A percentile compares a stretch with the other conserved stretches of the same genome.
Conservation (phyloP, 2,888 invertebrate species). For the Drosophila maculinotata region DNA sequence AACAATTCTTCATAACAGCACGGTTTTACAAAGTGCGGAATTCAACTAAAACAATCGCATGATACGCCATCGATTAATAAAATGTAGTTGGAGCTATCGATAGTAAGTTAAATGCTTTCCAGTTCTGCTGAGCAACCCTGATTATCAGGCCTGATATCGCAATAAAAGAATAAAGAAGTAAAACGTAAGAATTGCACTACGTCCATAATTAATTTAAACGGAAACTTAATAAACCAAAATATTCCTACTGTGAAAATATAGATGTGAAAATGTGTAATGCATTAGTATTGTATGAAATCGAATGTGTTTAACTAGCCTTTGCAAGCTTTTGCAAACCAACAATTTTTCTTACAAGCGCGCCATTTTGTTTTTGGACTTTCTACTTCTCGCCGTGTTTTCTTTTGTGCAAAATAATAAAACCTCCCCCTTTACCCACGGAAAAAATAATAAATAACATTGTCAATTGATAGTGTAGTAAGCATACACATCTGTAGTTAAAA, state of each 20-base stretch:
- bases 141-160: conserved; percentile 38
- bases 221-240: conserved; percentile 35
- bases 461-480: conserved; percentile 6
- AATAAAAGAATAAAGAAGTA: conserved; percentile 66
- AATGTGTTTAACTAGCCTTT: conserved; percentile 10
- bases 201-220: conserved; percentile 50
- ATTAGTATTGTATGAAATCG: conserved; percentile 19
- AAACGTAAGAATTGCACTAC: conserved; percentile 69
- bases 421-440: conserved; percentile 17
- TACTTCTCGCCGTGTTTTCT: conserved; percentile 68
- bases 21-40: background rate
- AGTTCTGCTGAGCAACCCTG: conserved; percentile 42
- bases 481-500: conserved; percentile 7
- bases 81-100: conserved; percentile 11
- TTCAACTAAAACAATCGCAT: background rate
- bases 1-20: background rate
- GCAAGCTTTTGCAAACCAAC: conserved; percentile 51
- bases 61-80: conserved; percentile 4
- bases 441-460: conserved; percentile 15
- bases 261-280: conserved; percentile 17
- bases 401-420: conserved; percentile 65
- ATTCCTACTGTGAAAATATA: conserved; percentile 29
- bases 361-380: conserved; percentile 75
- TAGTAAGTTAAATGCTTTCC: conserved; percentile 16
- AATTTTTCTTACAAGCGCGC: conserved; percentile 69